phyloP scores from a whole-genome alignment of 2,888 invertebrate genomes.

The Eupithecia abbreviata region DNA sequence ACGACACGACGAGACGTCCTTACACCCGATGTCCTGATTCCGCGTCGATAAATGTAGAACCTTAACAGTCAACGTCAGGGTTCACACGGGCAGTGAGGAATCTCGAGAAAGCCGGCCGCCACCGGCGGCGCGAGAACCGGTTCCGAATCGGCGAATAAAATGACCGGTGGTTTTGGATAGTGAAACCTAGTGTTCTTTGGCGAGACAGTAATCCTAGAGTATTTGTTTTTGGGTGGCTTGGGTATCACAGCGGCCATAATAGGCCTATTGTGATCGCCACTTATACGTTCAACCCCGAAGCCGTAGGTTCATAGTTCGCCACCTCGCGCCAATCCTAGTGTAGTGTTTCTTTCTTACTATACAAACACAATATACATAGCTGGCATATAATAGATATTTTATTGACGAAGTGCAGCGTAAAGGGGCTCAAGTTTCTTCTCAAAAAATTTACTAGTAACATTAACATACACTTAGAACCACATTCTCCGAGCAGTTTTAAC shows the following conservation, averaged over 20 bases:
- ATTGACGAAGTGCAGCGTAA: neutral
- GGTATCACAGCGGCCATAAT: too few relatives aligned
- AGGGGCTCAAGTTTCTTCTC: neutral
- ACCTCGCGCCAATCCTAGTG: too few relatives aligned
- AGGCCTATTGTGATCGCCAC: too few relatives aligned
- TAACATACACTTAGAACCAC: neutral
- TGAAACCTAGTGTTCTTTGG: slow-evolving; percentile 11
- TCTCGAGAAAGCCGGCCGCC: slow-evolving; percentile 83
- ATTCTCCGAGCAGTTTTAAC: neutral
- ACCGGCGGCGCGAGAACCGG: slow-evolving; percentile 58
- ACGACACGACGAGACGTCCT: neutral
- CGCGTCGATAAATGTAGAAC: neutral
- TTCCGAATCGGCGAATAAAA: slow-evolving; percentile 52
- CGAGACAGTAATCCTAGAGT: neutral
- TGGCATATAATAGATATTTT: neutral
- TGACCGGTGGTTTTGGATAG: slow-evolving; percentile 26
- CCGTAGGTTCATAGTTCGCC: too few relatives aligned
- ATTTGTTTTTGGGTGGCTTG: too few relatives aligned
- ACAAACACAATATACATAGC: neutral
- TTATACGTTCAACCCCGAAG: too few relatives aligned
- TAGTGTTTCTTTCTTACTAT: neutral
- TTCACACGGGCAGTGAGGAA: slow-evolving; percentile 69
- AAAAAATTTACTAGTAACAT: neutral
- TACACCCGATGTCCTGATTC: neutral
- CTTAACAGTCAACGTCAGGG: slow-evolving; percentile 49